These are phyloP conservation scores for Aspidoscelis tigris DNA, from an alignment of 2,113 vertebrate genomes.

Conservation along the genomic window DNA sequence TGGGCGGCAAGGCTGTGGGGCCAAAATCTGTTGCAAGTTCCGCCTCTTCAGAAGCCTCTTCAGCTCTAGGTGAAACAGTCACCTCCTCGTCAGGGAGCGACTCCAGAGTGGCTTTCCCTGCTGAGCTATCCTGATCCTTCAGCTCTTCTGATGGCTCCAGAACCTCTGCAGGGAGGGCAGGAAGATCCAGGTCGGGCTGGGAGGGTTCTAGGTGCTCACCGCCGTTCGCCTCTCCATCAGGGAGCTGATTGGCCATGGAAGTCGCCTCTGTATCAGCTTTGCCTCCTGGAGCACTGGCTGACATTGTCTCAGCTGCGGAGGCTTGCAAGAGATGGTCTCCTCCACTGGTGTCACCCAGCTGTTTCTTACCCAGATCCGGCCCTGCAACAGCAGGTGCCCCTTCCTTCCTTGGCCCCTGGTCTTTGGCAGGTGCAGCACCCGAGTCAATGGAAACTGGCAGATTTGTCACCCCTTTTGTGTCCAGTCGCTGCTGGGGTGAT, in stretches of 20 bases:
- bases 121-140: not conserved
- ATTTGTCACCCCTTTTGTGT: conserved; percentile 37
- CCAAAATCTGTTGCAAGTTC: not conserved
- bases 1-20: conserved; percentile 40
- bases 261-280: not conserved
- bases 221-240: accelerated
- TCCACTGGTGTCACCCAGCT: not conserved
- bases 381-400: conserved; percentile 44
- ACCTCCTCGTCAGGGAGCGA: conserved; percentile 29
- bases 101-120: not conserved
- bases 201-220: not conserved
- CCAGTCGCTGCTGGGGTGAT: conserved; percentile 32
- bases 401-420: conserved; percentile 20
- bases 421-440: conserved; percentile 19
- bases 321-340: conserved; percentile 9
- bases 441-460: conserved; percentile 40
- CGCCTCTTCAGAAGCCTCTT: conserved; percentile 12
- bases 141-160: conserved; percentile 33
- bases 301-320: not conserved
- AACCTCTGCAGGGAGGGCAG: conserved; percentile 26
- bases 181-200: conserved; percentile 34
- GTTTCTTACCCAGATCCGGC: conserved; percentile 54
- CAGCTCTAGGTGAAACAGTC: conserved; percentile 34
- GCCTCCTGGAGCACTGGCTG: conserved; percentile 22
- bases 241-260: not conserved